phyloP scores from a whole-genome alignment of 53 echinoderm and acorn worm species.

The Holothuria scabra region DNA sequence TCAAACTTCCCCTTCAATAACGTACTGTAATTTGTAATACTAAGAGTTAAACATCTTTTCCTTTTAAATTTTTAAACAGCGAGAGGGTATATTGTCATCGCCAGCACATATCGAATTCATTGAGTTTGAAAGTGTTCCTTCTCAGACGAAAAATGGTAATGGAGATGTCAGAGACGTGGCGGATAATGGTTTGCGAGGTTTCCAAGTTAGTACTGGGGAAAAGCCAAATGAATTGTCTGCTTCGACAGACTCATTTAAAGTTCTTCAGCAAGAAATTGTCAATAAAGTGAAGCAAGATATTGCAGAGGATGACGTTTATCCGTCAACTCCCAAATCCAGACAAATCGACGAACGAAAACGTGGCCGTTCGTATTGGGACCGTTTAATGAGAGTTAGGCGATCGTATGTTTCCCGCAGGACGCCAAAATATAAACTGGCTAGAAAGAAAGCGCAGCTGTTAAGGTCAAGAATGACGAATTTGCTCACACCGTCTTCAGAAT shows the following conservation, averaged over 20 bases:
- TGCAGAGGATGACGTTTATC: neutral
- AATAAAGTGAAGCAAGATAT: neutral
- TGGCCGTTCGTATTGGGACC: no score
- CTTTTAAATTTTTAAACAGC: neutral
- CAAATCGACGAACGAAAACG: neutral
- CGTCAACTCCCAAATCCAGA: neutral
- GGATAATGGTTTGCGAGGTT: no score
- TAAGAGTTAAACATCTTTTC: no score
- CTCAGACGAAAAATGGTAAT: no score
- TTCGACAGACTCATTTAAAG: conserved; percentile 5
- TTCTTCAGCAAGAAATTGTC: conserved; percentile 27
- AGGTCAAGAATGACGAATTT: neutral
- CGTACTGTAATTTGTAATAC: no score
- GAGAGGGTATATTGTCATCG: conserved; percentile 21
- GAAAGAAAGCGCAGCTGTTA: conserved; percentile 9
- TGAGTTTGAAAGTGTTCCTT: neutral
- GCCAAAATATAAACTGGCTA: conserved; percentile 1
- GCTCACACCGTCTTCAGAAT: conserved; percentile 1
- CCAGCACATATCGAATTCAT: conserved; percentile 7
- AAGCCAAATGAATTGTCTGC: neutral
- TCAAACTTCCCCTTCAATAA: no score
- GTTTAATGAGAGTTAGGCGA: neutral
- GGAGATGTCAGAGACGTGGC: no score
- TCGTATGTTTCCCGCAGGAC: conserved; percentile 8
- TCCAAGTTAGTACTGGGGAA: no score